Base-by-base conservation (phyloP, 2,113 vertebrate species). In the Lepus timidus region DNA sequence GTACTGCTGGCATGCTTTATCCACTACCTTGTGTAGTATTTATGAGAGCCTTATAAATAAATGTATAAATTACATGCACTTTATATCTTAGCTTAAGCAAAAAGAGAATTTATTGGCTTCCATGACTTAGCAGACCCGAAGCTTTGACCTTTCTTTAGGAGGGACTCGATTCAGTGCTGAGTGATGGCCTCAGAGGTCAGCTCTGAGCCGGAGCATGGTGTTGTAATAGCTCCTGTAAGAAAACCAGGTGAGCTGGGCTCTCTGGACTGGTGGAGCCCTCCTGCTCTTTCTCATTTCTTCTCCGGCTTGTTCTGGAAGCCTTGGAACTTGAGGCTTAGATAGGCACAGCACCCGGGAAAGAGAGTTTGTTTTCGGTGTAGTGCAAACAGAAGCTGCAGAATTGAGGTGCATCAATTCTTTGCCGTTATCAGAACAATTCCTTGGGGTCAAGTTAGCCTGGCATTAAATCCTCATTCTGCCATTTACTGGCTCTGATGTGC, bases 31-130 rank as follows among this genome's bases (percentile, higher is more conserved):
- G 25, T 62, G 85, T 79, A 68, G 31, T 74, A 51, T 90, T 92
- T 67, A 62, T 33, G 36, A 86, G 36, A 67, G 17, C n/a, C n/a
- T 90, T 49, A 29, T 75, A 74, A 88, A 70, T n/a, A 90, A 86
- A 33, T 83, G 55, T 25, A 19, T 61, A 52, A 74, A n/a, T 87
- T 68, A 12, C 19, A 5, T 6, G 9, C 44, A 25, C 27, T 52
- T 74, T 52, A 52, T 49, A 80, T 22, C 20, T 8, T 64, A 58
- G n/a, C 49, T 75, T 81, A 85, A 93, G 61, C 8, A 75, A 76
- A 86, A 76, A 71, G 22, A 82, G 64, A 78, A 76, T 19, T 27
- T 33, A 68, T 13, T 75, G 44, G 55, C 44, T 61, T 51, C 9
- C 27, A 12, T 82, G 49, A 71, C 2, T 14, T 17, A 78, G 51